phyloP scores from a whole-genome alignment of 2,888 invertebrate genomes.

The Hybos culiciformis region DNA sequence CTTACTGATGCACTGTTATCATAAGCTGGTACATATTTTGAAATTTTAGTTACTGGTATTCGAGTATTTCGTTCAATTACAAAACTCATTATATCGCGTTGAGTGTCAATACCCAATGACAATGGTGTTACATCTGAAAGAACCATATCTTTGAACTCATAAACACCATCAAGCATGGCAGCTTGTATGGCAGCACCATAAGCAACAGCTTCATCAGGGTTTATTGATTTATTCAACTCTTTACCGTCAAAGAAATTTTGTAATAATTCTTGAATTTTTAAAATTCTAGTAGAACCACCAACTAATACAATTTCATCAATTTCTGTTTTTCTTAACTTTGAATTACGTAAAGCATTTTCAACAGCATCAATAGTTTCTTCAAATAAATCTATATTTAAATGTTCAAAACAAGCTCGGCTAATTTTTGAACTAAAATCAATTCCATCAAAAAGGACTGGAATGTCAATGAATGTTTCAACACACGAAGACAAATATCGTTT shows the following conservation, averaged over 20 bases:
- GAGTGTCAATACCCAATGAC: slow-evolving; percentile 57
- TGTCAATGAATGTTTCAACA: slow-evolving; percentile 55
- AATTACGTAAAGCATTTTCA: slow-evolving; percentile 57
- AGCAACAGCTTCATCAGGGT: slow-evolving; percentile 62
- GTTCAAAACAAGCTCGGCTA: slow-evolving; percentile 56
- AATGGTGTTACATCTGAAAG: slow-evolving; percentile 49
- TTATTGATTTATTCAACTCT: slow-evolving; percentile 51
- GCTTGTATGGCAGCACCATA: slow-evolving; percentile 57
- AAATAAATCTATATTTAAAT: slow-evolving; percentile 53
- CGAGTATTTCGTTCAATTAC: slow-evolving; percentile 51
- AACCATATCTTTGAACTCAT: slow-evolving; percentile 53
- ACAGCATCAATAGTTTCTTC: slow-evolving; percentile 55
- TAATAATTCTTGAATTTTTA: slow-evolving; percentile 54
- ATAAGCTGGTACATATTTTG: slow-evolving; percentile 58
- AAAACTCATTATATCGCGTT: slow-evolving; percentile 58
- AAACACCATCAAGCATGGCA: slow-evolving; percentile 48
- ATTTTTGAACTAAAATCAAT: slow-evolving; percentile 53
- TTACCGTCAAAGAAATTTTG: slow-evolving; percentile 58
- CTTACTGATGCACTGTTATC: slow-evolving; percentile 62
- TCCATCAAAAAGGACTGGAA: slow-evolving; percentile 55
- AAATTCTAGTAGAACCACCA: slow-evolving; percentile 63
- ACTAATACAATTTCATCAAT: slow-evolving; percentile 65
- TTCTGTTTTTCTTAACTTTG: slow-evolving; percentile 54
- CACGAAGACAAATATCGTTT: slow-evolving; percentile 58
- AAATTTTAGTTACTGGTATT: slow-evolving; percentile 52